phyloP scores from a whole-genome alignment of 2,888 invertebrate species.

The Sarcophaga subvicina region DNA sequence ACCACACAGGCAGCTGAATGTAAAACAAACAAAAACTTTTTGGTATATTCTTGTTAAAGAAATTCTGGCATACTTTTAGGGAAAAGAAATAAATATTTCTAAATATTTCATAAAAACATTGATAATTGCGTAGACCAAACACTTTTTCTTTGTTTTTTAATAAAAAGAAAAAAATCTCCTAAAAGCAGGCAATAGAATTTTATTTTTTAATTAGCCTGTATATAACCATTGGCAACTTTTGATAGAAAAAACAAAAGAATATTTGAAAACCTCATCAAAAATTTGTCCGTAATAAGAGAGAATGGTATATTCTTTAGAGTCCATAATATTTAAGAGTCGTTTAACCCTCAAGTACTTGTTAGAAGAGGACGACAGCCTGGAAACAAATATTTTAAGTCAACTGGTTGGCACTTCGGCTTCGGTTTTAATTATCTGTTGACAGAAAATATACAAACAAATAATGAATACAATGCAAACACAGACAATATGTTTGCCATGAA shows the following conservation, averaged over 20 bases:
- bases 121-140: no score
- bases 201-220: no score
- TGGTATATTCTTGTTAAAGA: conserved; percentile 12
- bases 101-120: conserved; percentile 31
- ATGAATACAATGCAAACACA: conserved; percentile 58
- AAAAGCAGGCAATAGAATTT: no score
- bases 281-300: no score
- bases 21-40: conserved; percentile 53
- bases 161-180: no score
- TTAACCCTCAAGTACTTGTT: background rate
- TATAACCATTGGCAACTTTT: no score
- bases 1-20: conserved; percentile 13
- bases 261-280: no score
- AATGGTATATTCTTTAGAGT: no score
- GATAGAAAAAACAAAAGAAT: no score
- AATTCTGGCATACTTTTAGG: no score
- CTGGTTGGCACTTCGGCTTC: background rate
- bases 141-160: no score
- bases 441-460: conserved; percentile 46
- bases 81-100: background rate
- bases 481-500: conserved; percentile 52
- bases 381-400: conserved; percentile 49
- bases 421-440: conserved; percentile 65
- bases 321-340: no score
- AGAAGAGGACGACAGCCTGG: background rate